phyloP scores from a whole-genome alignment of 2,113 vertebrate species.

The Willisornis vidua region DNA sequence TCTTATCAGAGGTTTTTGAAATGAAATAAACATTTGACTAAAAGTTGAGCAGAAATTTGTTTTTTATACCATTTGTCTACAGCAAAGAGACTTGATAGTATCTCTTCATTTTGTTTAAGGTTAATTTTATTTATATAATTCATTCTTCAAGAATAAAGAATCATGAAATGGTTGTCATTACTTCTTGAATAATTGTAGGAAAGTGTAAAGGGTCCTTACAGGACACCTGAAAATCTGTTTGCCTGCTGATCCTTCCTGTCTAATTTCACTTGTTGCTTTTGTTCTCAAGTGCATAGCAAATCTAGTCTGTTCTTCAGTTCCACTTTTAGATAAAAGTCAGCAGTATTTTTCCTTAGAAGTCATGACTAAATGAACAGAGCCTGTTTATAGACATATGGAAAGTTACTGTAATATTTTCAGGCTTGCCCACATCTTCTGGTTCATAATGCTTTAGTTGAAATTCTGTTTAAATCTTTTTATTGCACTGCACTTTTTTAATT shows the following conservation, averaged over 20 bases:
- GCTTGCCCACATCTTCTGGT: background rate
- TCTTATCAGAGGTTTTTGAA: background rate
- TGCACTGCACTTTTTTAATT: background rate
- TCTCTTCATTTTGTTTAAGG: background rate
- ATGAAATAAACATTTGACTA: conserved; percentile 13
- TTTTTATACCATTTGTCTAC: background rate
- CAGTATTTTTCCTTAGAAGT: background rate
- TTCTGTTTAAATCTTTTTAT: background rate
- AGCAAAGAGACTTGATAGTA: background rate
- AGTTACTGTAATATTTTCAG: background rate
- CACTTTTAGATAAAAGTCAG: background rate
- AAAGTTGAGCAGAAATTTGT: background rate
- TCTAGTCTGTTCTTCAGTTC: background rate
- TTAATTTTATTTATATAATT: background rate
- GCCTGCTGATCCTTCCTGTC: background rate
- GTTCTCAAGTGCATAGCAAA: background rate
- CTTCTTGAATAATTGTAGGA: background rate
- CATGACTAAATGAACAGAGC: background rate
- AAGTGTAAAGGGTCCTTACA: background rate
- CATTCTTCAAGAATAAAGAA: background rate
- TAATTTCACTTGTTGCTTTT: background rate
- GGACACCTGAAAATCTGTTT: background rate
- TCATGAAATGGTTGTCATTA: background rate
- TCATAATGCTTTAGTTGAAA: background rate
- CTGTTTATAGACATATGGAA: background rate